Percentiles rank a stretch among this genome's conserved stretches.
phyloP scores from a whole-genome alignment of 2,888 invertebrate species.

The Morpho achilles region DNA sequence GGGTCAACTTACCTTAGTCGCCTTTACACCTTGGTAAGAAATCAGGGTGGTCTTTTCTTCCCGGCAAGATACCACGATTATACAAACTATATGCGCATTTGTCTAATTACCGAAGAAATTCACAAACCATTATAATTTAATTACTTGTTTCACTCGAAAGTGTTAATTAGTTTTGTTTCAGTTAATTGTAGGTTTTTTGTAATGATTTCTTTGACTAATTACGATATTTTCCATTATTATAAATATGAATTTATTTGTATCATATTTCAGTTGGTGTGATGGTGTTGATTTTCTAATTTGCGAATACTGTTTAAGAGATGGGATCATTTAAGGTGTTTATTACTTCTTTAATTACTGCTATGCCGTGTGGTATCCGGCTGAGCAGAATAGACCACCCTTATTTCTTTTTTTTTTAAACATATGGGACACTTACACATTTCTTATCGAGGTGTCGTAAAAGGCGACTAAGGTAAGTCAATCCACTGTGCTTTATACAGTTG shows the following conservation, averaged over 20 bases:
- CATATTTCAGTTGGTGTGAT: conserved; percentile 3
- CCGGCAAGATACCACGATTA: no score
- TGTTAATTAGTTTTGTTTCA: conserved; percentile 30
- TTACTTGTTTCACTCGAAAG: conserved; percentile 8
- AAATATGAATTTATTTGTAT: conserved; percentile 12
- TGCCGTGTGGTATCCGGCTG: no score
- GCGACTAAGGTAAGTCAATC: no score
- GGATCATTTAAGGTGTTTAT: conserved; percentile 12
- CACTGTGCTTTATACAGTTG: no score
- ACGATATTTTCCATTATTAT: conserved; percentile 19
- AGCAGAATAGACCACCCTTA: no score
- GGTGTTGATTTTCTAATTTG: conserved; percentile 4
- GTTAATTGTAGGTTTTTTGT: conserved; percentile 23
- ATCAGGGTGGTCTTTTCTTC: no score
- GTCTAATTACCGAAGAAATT: conserved; percentile 1
- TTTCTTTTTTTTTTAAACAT: no score
- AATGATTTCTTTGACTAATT: conserved; percentile 24
- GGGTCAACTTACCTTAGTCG: no score
- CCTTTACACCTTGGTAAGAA: no score
- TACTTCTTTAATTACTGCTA: no score
- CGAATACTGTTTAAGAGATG: conserved; percentile 8
- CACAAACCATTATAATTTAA: conserved; percentile 17
- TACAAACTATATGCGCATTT: not conserved
- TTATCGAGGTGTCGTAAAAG: no score
- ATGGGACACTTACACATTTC: no score